Percentiles rank a stretch among this genome's conserved stretches.
These are phyloP conservation scores for Mastigias papua DNA, from an alignment of 30 jellyfish, hydroid and myxozoan species.

Conservation along the genomic window DNA sequence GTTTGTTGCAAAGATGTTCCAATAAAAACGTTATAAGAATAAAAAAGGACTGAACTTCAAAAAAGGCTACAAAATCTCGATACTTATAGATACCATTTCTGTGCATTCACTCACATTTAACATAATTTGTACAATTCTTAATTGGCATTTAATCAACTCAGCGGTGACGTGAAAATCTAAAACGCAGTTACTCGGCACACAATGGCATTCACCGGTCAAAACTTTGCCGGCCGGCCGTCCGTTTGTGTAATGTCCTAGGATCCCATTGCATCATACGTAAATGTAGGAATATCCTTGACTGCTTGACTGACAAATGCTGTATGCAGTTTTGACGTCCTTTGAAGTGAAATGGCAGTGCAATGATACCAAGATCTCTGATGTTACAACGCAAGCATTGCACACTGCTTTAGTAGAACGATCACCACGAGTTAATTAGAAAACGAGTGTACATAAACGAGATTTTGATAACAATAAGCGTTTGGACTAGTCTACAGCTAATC, in stretches of 20 bases:
- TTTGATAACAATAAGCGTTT: not conserved
- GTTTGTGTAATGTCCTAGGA: too few relatives aligned
- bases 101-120: slow-evolving; percentile 34
- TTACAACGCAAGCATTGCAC: too few relatives aligned
- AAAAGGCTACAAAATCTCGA: not conserved
- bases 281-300: too few relatives aligned
- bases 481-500: not conserved
- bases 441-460: not conserved
- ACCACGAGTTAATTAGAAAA: not conserved
- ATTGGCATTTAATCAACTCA: not conserved
- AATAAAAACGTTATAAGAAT: too few relatives aligned
- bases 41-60: not conserved
- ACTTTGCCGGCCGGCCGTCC: too few relatives aligned
- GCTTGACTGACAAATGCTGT: too few relatives aligned
- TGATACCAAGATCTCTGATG: too few relatives aligned
- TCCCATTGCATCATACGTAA: too few relatives aligned
- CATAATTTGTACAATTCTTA: slow-evolving; percentile 61
- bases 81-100: not conserved
- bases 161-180: not conserved
- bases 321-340: too few relatives aligned
- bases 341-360: too few relatives aligned
- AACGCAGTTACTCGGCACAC: not conserved
- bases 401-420: not conserved
- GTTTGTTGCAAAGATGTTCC: too few relatives aligned
- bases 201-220: not conserved